Base-by-base conservation (phyloP, 1,140 invertebrate species). In the Daktulosphaira vitifoliae region DNA sequence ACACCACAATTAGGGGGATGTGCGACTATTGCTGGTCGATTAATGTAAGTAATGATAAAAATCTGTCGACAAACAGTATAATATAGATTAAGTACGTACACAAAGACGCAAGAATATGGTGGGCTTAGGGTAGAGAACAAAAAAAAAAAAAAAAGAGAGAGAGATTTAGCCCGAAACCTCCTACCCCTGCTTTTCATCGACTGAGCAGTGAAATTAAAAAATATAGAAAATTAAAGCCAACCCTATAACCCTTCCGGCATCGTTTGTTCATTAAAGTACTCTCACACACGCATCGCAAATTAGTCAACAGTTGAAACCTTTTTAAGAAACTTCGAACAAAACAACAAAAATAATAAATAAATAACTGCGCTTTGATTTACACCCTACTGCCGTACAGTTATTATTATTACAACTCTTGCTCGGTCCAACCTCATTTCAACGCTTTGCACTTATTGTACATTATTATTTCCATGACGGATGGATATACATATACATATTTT, bases 231-330 rank as follows among this genome's bases (percentile, higher is more conserved):
- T n/a, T n/a, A n/a, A n/a, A 6, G 8, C 44, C 25, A 16, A 59
- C 26, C 56, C 38, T n/a, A n/a, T n/a, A n/a, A 62, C 56, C 56
- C 56, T 62, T 62, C 56, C 42, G 56, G 56, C 56, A 11, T 33
- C 53, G 42, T 62, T 62, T 46, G 56, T 46, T 62, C 56, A 62
- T 48, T 62, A 62, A n/a, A 20, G 15, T 44, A n/a, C n/a, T n/a
- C n/a, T n/a, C 4, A 44, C 39, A 11, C 3, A 11, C 39, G n/a
- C 39, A 11, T 3, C 13, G 9, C 37, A 22, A 16, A 62, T 62
- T 62, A 48, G 56, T 62, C 16, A 25, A 59, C 42, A 29, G 42
- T 59, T 46, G 39, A 59, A 59, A 8, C 39, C 22, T 42, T 56
- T 42, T 53, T 37, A 11, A 5, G 29, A 6, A 33, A 33, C 5